These are phyloP conservation scores for Gymnodraco acuticeps DNA, from an alignment of 2,797 vertebrate species.

Conservation along the genomic window DNA sequence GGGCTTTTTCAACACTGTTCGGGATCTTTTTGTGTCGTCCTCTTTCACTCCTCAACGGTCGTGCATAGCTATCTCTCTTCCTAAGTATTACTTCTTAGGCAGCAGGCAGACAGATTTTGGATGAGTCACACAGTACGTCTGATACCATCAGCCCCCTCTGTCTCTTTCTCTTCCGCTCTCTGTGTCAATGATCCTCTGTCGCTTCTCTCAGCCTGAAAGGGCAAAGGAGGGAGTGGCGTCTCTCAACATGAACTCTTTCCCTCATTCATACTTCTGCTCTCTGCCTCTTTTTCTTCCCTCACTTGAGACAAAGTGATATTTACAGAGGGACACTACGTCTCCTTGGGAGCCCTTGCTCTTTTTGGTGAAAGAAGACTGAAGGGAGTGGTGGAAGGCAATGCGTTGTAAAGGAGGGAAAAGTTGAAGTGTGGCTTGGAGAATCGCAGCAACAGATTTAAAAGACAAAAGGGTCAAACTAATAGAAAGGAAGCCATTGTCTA, in stretches of 20 bases:
- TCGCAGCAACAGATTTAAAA: constrained; percentile 32
- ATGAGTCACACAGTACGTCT: constrained; percentile 74
- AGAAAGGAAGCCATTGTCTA: background rate
- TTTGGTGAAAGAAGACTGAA: constrained; percentile 55
- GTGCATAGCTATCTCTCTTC: constrained; percentile 58
- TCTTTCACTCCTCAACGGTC: constrained; percentile 45
- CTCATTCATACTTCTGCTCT: constrained; percentile 52
- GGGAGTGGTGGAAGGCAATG: constrained; percentile 38
- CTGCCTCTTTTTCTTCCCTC: constrained; percentile 48
- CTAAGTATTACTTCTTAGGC: constrained; percentile 67
- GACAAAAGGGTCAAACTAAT: too few relatives aligned
- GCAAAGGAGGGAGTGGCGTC: constrained; percentile 69
- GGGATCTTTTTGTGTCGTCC: constrained; percentile 61
- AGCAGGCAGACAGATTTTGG: constrained; percentile 69
- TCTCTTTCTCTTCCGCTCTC: constrained; percentile 15
- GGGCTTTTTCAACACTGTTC: constrained; percentile 22
- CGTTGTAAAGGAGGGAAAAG: constrained; percentile 36
- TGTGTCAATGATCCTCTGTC: constrained; percentile 32
- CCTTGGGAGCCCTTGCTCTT: constrained; percentile 60
- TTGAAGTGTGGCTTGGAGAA: constrained; percentile 40
- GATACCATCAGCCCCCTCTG: constrained; percentile 63
- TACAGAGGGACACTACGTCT: constrained; percentile 68
- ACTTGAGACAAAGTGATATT: constrained; percentile 81
- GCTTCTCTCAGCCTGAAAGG: constrained; percentile 64
- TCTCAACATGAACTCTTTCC: constrained; percentile 64